A percentile compares a stretch with the other conserved stretches of the same genome.
phyloP scores from a whole-genome alignment of 2,888 invertebrate genomes.

The Abrostola triplasia region DNA sequence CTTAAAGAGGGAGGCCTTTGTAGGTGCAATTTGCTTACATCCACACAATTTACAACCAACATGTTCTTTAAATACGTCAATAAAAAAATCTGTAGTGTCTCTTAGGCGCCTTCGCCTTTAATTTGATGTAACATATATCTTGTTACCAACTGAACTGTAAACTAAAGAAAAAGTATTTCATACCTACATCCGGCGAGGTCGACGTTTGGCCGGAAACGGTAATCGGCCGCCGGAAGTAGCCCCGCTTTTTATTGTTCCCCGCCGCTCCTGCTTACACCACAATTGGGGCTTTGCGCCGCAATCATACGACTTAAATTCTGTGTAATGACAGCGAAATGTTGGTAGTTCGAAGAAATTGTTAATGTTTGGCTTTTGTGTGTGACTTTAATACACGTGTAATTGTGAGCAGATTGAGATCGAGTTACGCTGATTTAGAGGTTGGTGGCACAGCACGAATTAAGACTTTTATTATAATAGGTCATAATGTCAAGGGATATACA shows the following conservation, averaged over 20 bases:
- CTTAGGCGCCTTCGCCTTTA: neutral
- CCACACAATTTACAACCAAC: too few relatives aligned
- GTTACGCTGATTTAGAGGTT: neutral
- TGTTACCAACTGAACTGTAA: conserved; percentile 34
- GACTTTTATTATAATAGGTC: neutral
- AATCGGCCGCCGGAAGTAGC: conserved; percentile 65
- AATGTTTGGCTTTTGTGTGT: conserved; percentile 28
- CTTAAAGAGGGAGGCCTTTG: too few relatives aligned
- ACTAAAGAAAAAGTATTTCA: conserved; percentile 61
- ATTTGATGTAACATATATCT: conserved; percentile 28
- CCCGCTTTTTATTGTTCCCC: conserved; percentile 64
- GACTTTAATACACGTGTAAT: conserved; percentile 17
- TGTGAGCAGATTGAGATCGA: conserved; percentile 7
- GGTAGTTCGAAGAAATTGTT: conserved; percentile 18
- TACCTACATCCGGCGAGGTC: conserved; percentile 61
- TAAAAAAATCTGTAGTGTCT: too few relatives aligned
- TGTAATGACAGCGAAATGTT: conserved; percentile 32
- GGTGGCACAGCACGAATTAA: neutral
- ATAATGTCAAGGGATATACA: neutral
- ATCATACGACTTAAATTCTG: conserved; percentile 30
- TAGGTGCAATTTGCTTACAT: too few relatives aligned
- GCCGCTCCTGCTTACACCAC: conserved; percentile 37
- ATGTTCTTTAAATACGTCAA: too few relatives aligned
- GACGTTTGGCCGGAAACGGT: conserved; percentile 61
- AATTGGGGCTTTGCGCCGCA: conserved; percentile 20